These are phyloP conservation scores for Lepetodrilus schrolli DNA, from an alignment of 2,888 invertebrate genomes.

Conservation along the genomic window DNA sequence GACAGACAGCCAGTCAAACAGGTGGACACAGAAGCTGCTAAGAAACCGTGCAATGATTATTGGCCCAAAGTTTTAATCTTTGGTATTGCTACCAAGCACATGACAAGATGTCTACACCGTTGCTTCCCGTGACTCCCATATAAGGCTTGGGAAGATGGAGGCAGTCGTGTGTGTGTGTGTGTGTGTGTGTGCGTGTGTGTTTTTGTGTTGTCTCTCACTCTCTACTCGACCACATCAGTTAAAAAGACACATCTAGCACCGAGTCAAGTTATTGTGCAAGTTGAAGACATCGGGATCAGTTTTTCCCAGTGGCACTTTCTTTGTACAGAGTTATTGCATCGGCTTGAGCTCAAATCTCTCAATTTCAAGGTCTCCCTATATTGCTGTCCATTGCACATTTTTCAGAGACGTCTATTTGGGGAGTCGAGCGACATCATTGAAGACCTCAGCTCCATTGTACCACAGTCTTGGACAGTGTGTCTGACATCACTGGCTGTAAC, in stretches of 20 bases:
- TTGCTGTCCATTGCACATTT: no score
- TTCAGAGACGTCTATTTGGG: no score
- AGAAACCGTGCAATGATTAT: neutral
- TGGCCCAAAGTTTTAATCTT: neutral
- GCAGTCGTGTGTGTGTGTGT: neutral
- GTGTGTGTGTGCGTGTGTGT: no score
- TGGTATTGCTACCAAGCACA: neutral
- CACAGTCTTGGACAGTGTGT: no score
- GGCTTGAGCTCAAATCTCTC: no score
- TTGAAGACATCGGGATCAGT: neutral
- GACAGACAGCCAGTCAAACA: no score
- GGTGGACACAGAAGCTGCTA: neutral
- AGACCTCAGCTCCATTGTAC: no score
- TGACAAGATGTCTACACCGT: neutral
- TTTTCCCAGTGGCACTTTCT: constrained; percentile 15
- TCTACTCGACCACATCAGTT: neutral
- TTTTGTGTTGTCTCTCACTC: neutral
- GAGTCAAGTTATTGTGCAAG: constrained; percentile 11
- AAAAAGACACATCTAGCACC: constrained; percentile 3
- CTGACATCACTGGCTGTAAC: no score
- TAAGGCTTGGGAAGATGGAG: neutral
- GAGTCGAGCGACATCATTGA: no score
- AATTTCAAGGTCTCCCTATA: no score
- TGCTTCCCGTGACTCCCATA: neutral
- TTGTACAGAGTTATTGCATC: constrained; percentile 5